phyloP scores from a whole-genome alignment of 2,888 invertebrate genomes.

The Drosophila subquinaria region DNA sequence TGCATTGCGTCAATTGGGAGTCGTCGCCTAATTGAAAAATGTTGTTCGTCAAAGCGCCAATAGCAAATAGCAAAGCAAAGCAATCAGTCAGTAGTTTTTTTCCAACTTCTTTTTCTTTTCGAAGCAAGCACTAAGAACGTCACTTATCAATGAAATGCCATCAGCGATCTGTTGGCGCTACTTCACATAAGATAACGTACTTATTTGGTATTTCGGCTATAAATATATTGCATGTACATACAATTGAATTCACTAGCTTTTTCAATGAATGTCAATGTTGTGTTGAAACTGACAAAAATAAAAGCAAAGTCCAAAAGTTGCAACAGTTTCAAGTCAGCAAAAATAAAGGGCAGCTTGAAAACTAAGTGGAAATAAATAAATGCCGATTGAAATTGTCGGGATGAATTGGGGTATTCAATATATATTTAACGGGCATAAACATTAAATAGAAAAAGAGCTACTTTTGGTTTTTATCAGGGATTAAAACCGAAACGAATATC shows the following conservation, averaged over 20 bases:
- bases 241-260: neutral
- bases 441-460: no score
- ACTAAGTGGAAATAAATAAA: no score
- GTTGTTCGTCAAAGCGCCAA: constrained; percentile 36
- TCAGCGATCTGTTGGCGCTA: constrained; percentile 8
- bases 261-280: neutral
- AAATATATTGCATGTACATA: neutral
- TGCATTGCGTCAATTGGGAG: constrained; percentile 63
- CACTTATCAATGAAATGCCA: constrained; percentile 16
- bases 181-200: constrained; percentile 7
- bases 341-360: no score
- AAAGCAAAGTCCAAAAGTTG: neutral
- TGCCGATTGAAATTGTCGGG: no score
- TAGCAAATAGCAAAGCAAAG: constrained; percentile 26
- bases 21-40: constrained; percentile 67
- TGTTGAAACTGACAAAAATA: neutral
- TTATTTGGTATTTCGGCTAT: neutral
- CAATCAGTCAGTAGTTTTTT: constrained; percentile 25
- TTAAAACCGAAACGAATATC: no score
- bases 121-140: neutral
- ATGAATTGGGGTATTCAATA: no score
- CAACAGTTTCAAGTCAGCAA: neutral
- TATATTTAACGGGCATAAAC: no score
- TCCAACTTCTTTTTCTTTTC: neutral
- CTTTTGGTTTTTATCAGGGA: no score